These are phyloP conservation scores for Glaucidium brasilianum DNA, from an alignment of 2,113 vertebrate species.

Conservation along the genomic window DNA sequence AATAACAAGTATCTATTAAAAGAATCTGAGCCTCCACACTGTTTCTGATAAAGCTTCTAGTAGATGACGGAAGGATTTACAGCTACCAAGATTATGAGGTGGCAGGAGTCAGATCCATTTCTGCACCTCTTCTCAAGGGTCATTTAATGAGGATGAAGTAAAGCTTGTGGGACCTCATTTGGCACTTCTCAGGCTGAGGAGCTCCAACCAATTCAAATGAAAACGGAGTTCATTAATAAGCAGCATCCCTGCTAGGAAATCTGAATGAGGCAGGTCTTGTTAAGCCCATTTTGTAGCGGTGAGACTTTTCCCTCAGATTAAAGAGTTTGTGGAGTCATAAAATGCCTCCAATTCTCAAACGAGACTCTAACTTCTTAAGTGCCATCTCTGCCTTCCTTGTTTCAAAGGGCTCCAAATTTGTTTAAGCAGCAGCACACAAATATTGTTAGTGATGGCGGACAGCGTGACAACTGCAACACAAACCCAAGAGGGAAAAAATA, in stretches of 20 bases:
- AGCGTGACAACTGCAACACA: slow-evolving; percentile 47
- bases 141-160: slow-evolving; percentile 1
- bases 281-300: background rate
- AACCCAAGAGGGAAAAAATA: slow-evolving; percentile 53
- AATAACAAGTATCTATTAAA: slow-evolving; percentile 61
- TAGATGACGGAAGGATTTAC: slow-evolving; percentile 69
- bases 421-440: background rate
- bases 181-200: background rate
- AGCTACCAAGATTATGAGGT: slow-evolving; percentile 71
- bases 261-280: background rate
- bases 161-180: background rate
- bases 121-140: slow-evolving; percentile 45
- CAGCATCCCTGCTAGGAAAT: background rate
- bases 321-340: background rate
- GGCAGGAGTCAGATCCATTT: slow-evolving; percentile 60
- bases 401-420: background rate
- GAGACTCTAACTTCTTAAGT: background rate
- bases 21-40: slow-evolving; percentile 24
- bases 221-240: background rate
- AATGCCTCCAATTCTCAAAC: background rate
- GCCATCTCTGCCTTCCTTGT: background rate
- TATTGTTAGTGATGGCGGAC: slow-evolving; percentile 46
- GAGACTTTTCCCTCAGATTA: background rate
- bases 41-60: slow-evolving; percentile 61
- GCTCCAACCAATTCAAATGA: background rate